A percentile compares a stretch with the other conserved stretches of the same genome.
Evolutionary conservation across 1,140 invertebrate genomes (phyloP).

Genomic region (Nephila pilipes): DNA sequence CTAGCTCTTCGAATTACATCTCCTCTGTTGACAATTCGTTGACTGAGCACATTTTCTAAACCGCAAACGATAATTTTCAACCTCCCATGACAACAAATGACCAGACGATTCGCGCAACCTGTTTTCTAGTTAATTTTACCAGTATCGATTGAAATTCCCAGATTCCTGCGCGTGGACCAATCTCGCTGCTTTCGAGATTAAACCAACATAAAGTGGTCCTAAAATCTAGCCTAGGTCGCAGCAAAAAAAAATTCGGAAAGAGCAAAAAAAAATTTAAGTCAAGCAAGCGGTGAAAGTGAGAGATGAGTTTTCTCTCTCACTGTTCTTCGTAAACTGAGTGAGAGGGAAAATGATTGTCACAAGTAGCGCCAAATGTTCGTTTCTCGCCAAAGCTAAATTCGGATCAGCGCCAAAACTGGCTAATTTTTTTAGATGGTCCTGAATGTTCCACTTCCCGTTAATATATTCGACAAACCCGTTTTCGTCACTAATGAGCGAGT

Average conservation of each 20-base stretch:
- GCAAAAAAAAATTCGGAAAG: background rate
- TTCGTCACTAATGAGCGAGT: background rate
- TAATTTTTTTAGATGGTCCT: constrained; percentile 9
- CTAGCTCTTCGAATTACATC: background rate
- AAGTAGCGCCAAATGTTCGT: background rate
- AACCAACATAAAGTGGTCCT: background rate
- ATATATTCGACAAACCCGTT: constrained; percentile 73
- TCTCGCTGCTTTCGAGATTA: constrained; percentile 22
- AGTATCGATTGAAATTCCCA: constrained; percentile 62
- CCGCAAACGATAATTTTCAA: background rate
- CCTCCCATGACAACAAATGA: constrained; percentile 25
- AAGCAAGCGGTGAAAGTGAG: background rate
- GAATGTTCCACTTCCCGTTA: constrained; percentile 58
- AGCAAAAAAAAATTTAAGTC: background rate
- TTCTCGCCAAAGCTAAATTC: constrained; percentile 27
- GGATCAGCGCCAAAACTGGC: constrained; percentile 28
- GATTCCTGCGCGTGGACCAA: constrained; percentile 20
- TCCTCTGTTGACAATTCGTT: background rate
- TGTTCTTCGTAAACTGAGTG: constrained; percentile 6
- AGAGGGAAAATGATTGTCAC: constrained; percentile 5
- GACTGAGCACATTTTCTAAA: background rate
- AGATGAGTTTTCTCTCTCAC: constrained; percentile 17
- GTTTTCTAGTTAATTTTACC: constrained; percentile 25
- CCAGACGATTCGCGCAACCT: constrained; percentile 44
- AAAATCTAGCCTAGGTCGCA: background rate